A percentile compares a stretch with the other conserved stretches of the same genome.
These are phyloP conservation scores for Nephrotoma guestfalica DNA, from an alignment of 2,888 invertebrate genomes.

Conservation along the genomic window DNA sequence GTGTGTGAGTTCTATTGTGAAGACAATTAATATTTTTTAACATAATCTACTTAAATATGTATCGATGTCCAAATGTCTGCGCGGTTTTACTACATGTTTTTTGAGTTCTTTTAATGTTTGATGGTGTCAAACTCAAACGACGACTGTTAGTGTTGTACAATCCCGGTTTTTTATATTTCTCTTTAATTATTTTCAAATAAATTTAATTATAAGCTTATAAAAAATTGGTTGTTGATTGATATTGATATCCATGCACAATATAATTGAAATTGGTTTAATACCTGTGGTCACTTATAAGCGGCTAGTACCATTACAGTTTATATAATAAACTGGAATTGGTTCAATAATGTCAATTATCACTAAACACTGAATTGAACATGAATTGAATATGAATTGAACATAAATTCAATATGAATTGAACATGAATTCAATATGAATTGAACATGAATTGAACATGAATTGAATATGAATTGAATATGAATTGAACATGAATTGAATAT, in stretches of 20 bases:
- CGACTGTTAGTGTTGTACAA: neutral
- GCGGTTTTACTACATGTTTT: neutral
- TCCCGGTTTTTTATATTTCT: neutral
- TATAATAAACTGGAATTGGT: too few species aligned
- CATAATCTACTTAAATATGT: neutral
- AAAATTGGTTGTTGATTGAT: neutral
- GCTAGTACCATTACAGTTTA: too few species aligned
- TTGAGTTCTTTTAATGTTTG: neutral
- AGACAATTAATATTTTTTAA: neutral
- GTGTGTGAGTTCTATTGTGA: neutral
- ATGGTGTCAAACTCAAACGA: neutral
- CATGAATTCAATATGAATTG: too few species aligned
- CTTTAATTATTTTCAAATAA: neutral
- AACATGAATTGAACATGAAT: too few species aligned
- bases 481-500: too few species aligned
- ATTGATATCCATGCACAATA: neutral
- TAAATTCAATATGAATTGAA: too few species aligned
- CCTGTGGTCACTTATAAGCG: too few species aligned
- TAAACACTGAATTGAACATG: too few species aligned
- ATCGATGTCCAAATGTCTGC: neutral
- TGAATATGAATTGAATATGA: too few species aligned
- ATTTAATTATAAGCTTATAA: neutral
- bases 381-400: too few species aligned
- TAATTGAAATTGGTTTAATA: too few species aligned
- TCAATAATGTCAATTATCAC: too few species aligned